Conservation (phyloP, 2,113 vertebrate species). For the Neopipo cinnamomea region DNA sequence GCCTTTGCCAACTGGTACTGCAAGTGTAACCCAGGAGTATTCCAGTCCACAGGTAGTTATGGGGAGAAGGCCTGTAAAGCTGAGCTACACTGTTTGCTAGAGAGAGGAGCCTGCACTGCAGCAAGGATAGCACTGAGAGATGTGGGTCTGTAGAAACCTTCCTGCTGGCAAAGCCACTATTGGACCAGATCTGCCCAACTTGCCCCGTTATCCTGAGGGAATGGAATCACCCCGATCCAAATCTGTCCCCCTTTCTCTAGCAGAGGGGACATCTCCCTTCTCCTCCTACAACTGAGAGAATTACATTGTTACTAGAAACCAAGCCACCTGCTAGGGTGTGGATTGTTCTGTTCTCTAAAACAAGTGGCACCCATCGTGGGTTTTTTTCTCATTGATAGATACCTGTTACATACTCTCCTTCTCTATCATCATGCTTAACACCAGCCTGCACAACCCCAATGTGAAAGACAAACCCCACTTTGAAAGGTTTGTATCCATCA, state of each 20-base stretch:
- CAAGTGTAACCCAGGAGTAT: slow-evolving; percentile 84
- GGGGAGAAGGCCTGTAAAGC: not conserved
- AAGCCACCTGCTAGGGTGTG: not conserved
- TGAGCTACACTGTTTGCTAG: not conserved
- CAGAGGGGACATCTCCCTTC: not conserved
- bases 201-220: not conserved
- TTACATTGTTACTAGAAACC: not conserved
- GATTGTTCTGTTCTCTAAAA: not conserved
- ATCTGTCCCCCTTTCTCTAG: not conserved
- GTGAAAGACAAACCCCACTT: slow-evolving; percentile 91
- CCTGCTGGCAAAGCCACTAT: not conserved
- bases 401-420: slow-evolving; percentile 97
- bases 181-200: not conserved
- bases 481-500: slow-evolving; percentile 91
- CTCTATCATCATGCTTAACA: slow-evolving; percentile 97
- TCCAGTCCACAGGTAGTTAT: slow-evolving; percentile 87
- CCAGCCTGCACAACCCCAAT: slow-evolving; percentile 94
- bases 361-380: not conserved
- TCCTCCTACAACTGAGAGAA: not conserved
- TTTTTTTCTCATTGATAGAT: slow-evolving; percentile 74
- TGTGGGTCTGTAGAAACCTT: not conserved
- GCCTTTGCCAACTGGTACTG: slow-evolving; percentile 91
- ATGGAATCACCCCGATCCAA: not conserved
- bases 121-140: not conserved
- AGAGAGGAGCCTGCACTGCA: not conserved